Percentiles rank a stretch among this genome's conserved stretches.
phyloP scores from a whole-genome alignment of 2,888 invertebrate genomes.

The Drosophila parthenogenetica region DNA sequence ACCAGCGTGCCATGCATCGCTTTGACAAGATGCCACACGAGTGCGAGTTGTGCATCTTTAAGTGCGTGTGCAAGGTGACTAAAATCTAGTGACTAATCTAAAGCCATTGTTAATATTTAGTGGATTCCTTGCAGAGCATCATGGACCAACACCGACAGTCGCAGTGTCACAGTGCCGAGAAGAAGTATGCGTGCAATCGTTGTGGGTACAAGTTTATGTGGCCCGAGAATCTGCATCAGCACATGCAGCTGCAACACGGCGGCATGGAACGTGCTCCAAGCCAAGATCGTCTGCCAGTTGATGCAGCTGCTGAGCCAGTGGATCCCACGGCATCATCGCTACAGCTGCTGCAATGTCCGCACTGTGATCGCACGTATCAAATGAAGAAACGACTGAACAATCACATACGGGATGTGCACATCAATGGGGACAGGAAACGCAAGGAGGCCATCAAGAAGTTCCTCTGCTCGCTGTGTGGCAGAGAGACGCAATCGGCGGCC shows the following conservation, averaged over 20 bases:
- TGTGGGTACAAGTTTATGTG: constrained; percentile 84
- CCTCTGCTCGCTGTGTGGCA: constrained; percentile 87
- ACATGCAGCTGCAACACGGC: constrained; percentile 69
- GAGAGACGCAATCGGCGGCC: constrained; percentile 87
- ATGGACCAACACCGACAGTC: constrained; percentile 86
- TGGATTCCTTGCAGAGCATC: constrained; percentile 83
- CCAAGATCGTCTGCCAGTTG: constrained; percentile 10
- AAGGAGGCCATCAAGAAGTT: constrained; percentile 85
- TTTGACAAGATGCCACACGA: constrained; percentile 86
- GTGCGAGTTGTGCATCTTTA: constrained; percentile 86
- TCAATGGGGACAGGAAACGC: constrained; percentile 71
- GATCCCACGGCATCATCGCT: constrained; percentile 14
- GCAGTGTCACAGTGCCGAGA: constrained; percentile 82
- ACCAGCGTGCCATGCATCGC: constrained; percentile 81
- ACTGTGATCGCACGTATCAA: constrained; percentile 86
- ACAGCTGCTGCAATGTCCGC: constrained; percentile 85
- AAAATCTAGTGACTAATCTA: no score
- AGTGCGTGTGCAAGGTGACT: constrained; percentile 85
- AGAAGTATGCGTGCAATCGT: constrained; percentile 74
- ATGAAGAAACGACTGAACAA: constrained; percentile 74
- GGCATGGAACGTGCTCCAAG: constrained; percentile 45
- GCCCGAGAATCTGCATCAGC: constrained; percentile 82
- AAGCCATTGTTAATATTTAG: no score
- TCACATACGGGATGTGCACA: constrained; percentile 69
- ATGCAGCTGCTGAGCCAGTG: constrained; percentile 7